Percentiles rank a stretch among this genome's conserved stretches.
These are phyloP conservation scores for Leptopilina myrica DNA, from an alignment of 2,888 invertebrate genomes.

Conservation along the genomic window DNA sequence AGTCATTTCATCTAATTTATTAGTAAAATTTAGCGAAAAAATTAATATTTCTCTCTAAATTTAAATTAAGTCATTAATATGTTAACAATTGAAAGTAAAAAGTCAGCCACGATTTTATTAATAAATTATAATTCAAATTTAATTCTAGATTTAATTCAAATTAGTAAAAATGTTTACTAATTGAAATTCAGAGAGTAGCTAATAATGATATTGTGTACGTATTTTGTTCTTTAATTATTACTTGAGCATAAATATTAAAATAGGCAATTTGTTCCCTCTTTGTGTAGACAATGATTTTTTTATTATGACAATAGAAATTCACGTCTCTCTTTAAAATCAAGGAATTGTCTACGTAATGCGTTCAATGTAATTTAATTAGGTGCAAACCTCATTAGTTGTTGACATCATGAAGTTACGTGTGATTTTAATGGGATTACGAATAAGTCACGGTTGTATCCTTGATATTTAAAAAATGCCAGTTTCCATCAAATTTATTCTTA, in stretches of 20 bases:
- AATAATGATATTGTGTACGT: too few relatives aligned
- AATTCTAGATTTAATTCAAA: too few relatives aligned
- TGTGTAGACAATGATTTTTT: background rate
- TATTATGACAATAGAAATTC: background rate
- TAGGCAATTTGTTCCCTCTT: background rate
- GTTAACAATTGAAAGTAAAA: too few relatives aligned
- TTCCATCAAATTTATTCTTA: background rate
- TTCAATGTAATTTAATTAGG: conserved; percentile 57
- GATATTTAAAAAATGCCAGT: conserved; percentile 1
- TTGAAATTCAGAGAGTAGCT: background rate
- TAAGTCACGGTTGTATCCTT: conserved; percentile 20
- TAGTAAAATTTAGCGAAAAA: too few relatives aligned
- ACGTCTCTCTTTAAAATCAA: conserved; percentile 9
- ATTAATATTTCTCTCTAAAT: too few relatives aligned
- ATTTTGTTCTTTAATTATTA: too few relatives aligned
- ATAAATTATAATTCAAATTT: too few relatives aligned
- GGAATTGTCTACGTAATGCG: conserved; percentile 51
- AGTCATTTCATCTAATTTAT: too few relatives aligned
- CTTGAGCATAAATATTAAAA: too few relatives aligned
- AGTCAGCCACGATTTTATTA: too few relatives aligned
- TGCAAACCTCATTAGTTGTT: conserved; percentile 51
- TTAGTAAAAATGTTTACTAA: background rate
- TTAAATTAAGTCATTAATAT: too few relatives aligned
- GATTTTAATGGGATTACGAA: conserved; percentile 30
- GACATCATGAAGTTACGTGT: conserved; percentile 38